phyloP scores from a whole-genome alignment of 2,888 invertebrate genomes.

The Cryptocephalus moraei region DNA sequence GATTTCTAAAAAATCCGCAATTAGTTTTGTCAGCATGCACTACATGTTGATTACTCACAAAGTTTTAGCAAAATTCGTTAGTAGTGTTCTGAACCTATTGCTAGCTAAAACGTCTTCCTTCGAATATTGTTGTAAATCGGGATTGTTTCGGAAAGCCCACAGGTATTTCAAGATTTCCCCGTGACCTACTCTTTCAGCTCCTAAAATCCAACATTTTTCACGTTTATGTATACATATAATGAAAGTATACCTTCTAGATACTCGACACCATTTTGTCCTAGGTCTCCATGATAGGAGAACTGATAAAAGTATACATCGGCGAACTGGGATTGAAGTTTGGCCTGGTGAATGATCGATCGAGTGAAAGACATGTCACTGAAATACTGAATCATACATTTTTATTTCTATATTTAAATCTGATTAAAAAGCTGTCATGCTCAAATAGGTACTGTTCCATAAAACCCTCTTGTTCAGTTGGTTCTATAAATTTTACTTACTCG shows the following conservation, averaged over 20 bases:
- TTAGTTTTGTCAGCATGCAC: too few relatives aligned
- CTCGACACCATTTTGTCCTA: slow-evolving; percentile 1
- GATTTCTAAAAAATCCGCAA: slow-evolving; percentile 1
- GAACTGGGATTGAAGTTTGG: slow-evolving; percentile 7
- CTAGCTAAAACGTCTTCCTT: background rate
- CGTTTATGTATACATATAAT: background rate
- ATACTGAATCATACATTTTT: slow-evolving; percentile 3
- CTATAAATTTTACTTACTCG: too few relatives aligned
- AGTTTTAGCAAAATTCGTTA: slow-evolving; percentile 8
- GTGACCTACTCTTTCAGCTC: background rate
- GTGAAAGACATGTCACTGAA: slow-evolving; percentile 7
- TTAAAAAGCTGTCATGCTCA: too few relatives aligned
- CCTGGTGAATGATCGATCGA: slow-evolving; percentile 6
- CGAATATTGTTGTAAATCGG: background rate
- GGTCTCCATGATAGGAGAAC: slow-evolving; percentile 10
- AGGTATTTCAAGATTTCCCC: background rate
- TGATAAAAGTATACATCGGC: slow-evolving; percentile 11
- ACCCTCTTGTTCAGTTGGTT: too few relatives aligned
- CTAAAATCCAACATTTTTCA: background rate
- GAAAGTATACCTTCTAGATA: background rate
- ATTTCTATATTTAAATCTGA: too few relatives aligned
- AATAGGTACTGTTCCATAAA: too few relatives aligned
- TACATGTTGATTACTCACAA: slow-evolving; percentile 3
- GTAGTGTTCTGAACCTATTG: slow-evolving; percentile 2
- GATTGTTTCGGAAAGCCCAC: background rate